Base-by-base conservation (phyloP, 1,140 invertebrate genomes). In the Neomicropteryx cornuta region DNA sequence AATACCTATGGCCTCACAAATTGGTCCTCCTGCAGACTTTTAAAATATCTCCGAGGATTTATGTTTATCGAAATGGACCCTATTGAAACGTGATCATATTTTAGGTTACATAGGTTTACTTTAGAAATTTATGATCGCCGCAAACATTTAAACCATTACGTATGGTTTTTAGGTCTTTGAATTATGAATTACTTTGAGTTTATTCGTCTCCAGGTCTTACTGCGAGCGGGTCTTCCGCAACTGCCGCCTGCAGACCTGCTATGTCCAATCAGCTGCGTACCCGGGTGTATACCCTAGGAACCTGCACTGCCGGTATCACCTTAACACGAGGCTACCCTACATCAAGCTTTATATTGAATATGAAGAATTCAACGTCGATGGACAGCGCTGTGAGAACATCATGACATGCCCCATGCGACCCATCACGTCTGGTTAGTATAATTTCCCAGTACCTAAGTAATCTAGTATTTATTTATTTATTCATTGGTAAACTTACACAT, bases 351-450 rank as follows among this genome's bases (percentile, higher is more conserved):
- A 91, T 66, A 87, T 90, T 46, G 87, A 91, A 56, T 90, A 91
- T 52, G 87, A 91, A 56, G 86, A 90, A 56, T 92, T 94, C 63
- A 90, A 92, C 49, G 87, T 94, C 38, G 89, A 93, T 50, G 89
- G 89, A 0, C 87, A 92, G 51, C 71, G 88, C 34, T 94, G 90
- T 55, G 89, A 93, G 57, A 92, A 92, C 57, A 87, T 92, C 42
- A 90, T 94, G 80, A 88, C 88, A 2, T 94, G 90, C 53, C 89
- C 89, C 10, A 91, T 93, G 77, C 71, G 87, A 42, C 86, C 87
- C 1, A 87, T 91, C 29, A 85, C 82, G 22, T 87, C 85, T 42
- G 75, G 77, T 75, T 53, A 58, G 48, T 20, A 37, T 33, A 3
- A 19, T 27, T 17, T n/a, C 5, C 10, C 23, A 6, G 6, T 14